A percentile compares a stretch with the other conserved stretches of the same genome.
phyloP scores from a whole-genome alignment of 2,888 invertebrate species.

The Dynastes tityus region DNA sequence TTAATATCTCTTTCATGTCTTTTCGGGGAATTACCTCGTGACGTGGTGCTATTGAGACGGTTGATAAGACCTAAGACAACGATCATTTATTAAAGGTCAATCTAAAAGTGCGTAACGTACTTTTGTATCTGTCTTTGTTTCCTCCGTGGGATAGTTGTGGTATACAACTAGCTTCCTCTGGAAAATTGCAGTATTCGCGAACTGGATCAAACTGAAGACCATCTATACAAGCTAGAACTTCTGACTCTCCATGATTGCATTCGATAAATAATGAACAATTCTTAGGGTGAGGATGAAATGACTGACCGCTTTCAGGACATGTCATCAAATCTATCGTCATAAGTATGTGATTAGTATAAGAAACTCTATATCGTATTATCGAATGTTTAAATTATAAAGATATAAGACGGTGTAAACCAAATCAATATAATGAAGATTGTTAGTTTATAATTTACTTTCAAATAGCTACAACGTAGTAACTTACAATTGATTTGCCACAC shows the following conservation, averaged over 20 bases:
- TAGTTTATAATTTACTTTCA: too few species aligned
- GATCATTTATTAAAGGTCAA: too few species aligned
- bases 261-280: conserved; percentile 37
- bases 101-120: neutral
- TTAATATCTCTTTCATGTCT: too few species aligned
- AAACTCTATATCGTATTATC: neutral
- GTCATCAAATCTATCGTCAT: neutral
- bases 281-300: conserved; percentile 27
- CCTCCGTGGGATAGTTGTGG: neutral
- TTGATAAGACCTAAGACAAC: too few species aligned
- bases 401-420: too few species aligned
- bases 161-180: conserved; percentile 42
- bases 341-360: neutral
- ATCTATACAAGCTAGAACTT: conserved; percentile 41
- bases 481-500: too few species aligned
- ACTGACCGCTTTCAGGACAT: neutral
- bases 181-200: conserved; percentile 48
- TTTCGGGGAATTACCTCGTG: too few species aligned
- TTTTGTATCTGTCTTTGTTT: neutral
- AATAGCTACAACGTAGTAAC: too few species aligned
- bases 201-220: conserved; percentile 46
- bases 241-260: conserved; percentile 39
- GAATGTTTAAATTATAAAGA: too few species aligned
- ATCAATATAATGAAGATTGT: too few species aligned
- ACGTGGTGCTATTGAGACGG: too few species aligned